A percentile compares a stretch with the other conserved stretches of the same genome.
Evolutionary conservation across 2,888 invertebrate genomes (phyloP).

Genomic region (Alloplasta piceator): DNA sequence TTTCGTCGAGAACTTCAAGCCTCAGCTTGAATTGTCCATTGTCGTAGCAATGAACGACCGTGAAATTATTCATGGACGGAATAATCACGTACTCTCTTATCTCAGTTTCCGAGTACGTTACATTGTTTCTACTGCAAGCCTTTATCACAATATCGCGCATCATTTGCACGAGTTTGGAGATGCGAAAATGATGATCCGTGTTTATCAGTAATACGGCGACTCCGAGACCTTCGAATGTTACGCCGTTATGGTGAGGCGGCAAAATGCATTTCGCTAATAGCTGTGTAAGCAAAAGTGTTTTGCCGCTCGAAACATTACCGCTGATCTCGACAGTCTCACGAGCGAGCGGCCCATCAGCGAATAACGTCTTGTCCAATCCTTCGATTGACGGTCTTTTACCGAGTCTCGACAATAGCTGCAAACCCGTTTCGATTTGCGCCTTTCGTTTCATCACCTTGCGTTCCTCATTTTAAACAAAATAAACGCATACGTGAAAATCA

Average conservation of each 20-base stretch:
- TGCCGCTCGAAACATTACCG: constrained; percentile 83
- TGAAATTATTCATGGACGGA: constrained; percentile 79
- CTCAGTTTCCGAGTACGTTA: constrained; percentile 54
- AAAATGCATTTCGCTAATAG: constrained; percentile 84
- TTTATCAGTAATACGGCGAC: constrained; percentile 84
- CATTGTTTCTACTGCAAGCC: constrained; percentile 64
- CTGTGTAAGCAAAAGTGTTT: constrained; percentile 83
- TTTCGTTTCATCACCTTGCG: constrained; percentile 5
- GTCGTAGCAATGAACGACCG: constrained; percentile 81
- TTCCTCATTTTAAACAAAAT: not conserved
- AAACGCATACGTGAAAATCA: not conserved
- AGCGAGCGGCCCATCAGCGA: constrained; percentile 80
- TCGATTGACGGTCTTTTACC: constrained; percentile 82
- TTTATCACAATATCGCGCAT: constrained; percentile 78
- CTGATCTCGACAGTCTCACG: constrained; percentile 84
- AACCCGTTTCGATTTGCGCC: constrained; percentile 85
- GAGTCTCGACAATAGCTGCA: constrained; percentile 85
- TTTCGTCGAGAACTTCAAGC: constrained; percentile 80
- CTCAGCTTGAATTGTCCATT: constrained; percentile 80
- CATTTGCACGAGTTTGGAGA: constrained; percentile 79
- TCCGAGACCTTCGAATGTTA: constrained; percentile 82
- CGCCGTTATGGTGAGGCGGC: constrained; percentile 75
- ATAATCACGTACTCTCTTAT: constrained; percentile 72
- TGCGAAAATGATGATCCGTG: constrained; percentile 84
- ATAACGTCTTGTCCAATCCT: constrained; percentile 84